A percentile compares a stretch with the other conserved stretches of the same genome.
phyloP scores from a whole-genome alignment of 1,140 invertebrate species.

The Pseudoatta argentina region DNA sequence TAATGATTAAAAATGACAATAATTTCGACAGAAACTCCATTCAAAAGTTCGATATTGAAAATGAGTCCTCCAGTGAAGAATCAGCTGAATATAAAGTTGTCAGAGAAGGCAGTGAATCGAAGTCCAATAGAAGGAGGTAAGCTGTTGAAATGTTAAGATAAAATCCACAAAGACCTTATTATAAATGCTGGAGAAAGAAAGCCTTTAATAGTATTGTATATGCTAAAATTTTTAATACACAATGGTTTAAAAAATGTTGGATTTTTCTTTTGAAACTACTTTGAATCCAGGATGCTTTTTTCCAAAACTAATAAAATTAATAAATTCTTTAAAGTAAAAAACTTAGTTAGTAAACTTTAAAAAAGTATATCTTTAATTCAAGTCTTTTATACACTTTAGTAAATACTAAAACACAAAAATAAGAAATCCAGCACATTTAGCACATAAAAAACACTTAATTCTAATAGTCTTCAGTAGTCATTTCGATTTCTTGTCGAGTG shows the following conservation, averaged over 20 bases:
- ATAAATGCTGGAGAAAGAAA: background rate
- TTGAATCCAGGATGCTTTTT: too few species aligned
- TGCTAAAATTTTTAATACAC: too few species aligned
- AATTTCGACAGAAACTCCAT: slow-evolving; percentile 57
- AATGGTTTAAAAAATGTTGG: too few species aligned
- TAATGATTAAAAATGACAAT: slow-evolving; percentile 68
- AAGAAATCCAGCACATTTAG: background rate
- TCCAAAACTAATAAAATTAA: too few species aligned
- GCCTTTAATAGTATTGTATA: background rate
- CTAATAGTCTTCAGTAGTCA: background rate
- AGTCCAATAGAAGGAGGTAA: slow-evolving; percentile 78
- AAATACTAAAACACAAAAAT: background rate
- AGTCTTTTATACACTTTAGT: background rate
- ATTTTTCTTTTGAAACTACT: too few species aligned
- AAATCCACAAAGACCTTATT: background rate
- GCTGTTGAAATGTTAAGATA: slow-evolving; percentile 13
- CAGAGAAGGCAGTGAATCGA: slow-evolving; percentile 72
- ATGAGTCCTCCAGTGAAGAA: slow-evolving; percentile 63
- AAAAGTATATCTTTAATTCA: background rate
- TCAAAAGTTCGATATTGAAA: slow-evolving; percentile 66
- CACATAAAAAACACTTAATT: background rate
- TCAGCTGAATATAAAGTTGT: slow-evolving; percentile 55
- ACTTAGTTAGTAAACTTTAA: too few species aligned
- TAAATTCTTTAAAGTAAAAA: too few species aligned
- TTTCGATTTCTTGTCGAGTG: background rate